These are phyloP conservation scores for Mus spretus DNA, from an alignment of 2,797 vertebrate genomes.

Conservation along the genomic window DNA sequence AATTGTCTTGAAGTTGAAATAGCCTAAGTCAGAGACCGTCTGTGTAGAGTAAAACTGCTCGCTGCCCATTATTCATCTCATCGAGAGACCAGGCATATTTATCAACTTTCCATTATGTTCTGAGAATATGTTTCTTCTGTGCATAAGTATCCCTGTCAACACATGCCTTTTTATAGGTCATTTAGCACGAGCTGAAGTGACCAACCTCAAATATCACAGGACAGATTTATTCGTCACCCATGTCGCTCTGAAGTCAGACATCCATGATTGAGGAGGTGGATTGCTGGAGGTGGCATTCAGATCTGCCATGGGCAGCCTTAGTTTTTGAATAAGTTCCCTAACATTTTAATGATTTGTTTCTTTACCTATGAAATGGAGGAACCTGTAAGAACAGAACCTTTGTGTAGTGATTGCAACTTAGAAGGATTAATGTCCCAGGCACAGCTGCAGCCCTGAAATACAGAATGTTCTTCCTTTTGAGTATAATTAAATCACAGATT, in stretches of 20 bases:
- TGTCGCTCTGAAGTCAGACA: not conserved
- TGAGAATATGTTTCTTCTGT: not conserved
- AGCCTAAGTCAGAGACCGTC: not conserved
- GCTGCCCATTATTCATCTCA: not conserved
- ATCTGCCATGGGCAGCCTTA: not conserved
- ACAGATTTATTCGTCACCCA: not conserved
- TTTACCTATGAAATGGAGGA: not conserved
- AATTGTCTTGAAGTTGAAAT: not conserved
- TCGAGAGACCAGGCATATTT: not conserved
- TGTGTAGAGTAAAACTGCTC: not conserved
- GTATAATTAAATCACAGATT: not conserved
- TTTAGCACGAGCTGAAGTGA: not conserved
- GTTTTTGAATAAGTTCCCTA: not conserved
- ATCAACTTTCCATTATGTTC: not conserved
- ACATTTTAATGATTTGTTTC: not conserved
- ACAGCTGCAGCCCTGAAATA: not conserved
- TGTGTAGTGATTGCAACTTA: not conserved
- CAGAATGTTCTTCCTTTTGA: not conserved
- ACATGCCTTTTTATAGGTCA: not conserved
- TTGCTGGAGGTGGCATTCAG: not conserved
- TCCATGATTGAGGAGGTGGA: not conserved
- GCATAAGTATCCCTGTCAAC: not conserved
- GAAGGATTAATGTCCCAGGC: not conserved
- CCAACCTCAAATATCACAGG: not conserved
- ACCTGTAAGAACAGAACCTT: not conserved